Base-by-base conservation (phyloP, 2,113 vertebrate species). In the Antechinus flavipes region DNA sequence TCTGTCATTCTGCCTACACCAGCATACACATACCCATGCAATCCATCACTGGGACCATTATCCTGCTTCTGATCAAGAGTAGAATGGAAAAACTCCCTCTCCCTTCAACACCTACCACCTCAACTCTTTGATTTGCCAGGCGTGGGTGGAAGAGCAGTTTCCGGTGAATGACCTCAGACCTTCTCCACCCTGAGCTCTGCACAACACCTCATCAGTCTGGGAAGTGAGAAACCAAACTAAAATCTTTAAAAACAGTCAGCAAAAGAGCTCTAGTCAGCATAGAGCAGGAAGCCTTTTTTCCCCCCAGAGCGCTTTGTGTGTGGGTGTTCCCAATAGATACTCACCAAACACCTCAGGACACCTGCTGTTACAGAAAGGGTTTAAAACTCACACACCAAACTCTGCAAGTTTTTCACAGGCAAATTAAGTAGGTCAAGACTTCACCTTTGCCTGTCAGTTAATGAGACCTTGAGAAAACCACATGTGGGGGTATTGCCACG, bases 391-490 rank as follows among this genome's bases (percentile, higher is more conserved):
- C 96, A 97, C 93, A 96, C 94, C 96, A 95, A 96, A 58, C 47
- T 9, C 96, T 96, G 97, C 96, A 94, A 95, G 91, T 97, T 97
- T 97, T 97, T 97, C 97, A 94, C 96, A 96, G 54, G 96, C 95
- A 97, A 98, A 97, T 98, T 95, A 98, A 98, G 96, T 97, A 98
- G 97, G 97, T 97, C 98, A 98, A 97, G 97, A 96, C 97, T 97
- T 97, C 95, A 96, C 96, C 96, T 84, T 96, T 68, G 94, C 94
- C 96, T 97, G 96, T 96, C 97, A 94, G 95, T 94, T 96, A 98
- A 98, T 98, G 98, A 98, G 97, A 98, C 97, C 96, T 98, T 98
- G 96, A 98, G 97, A 98, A 97, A 98, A 97, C 97, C 97, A 97
- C 98, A 98, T 98, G 97, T 97, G 94, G 95, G 96, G 98, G 95